phyloP scores from a whole-genome alignment of 2,888 invertebrate genomes.

The Sinopyrophorus schimmeli region DNA sequence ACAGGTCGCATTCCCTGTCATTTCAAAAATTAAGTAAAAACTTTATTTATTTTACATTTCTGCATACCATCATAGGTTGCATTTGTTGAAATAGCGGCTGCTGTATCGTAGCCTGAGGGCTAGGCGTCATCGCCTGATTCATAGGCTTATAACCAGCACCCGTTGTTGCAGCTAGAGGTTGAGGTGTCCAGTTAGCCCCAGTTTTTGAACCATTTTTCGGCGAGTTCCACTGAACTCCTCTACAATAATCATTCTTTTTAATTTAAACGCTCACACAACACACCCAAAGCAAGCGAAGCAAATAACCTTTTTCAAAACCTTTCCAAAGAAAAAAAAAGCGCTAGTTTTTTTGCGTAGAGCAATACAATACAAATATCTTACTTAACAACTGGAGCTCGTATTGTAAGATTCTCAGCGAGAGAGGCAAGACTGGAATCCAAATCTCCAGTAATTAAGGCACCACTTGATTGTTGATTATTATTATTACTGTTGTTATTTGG shows the following conservation, averaged over 20 bases:
- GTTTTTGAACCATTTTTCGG: constrained; percentile 85
- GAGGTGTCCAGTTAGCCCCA: constrained; percentile 78
- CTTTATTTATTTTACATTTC: too few species aligned
- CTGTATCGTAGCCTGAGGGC: constrained; percentile 37
- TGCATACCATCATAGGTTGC: constrained; percentile 50
- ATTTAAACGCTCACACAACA: too few species aligned
- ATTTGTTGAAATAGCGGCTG: constrained; percentile 49
- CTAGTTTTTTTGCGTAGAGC: too few species aligned
- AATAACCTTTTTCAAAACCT: too few species aligned
- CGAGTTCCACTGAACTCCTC: constrained; percentile 90
- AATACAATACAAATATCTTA: constrained; percentile 51
- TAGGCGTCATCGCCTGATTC: constrained; percentile 58
- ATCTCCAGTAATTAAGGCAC: constrained; percentile 83
- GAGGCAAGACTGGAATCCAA: constrained; percentile 92
- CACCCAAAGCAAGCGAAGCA: too few species aligned
- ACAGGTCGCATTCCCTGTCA: constrained; percentile 51
- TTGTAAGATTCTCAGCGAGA: constrained; percentile 89
- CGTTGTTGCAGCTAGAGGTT: constrained; percentile 87
- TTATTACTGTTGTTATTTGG: constrained; percentile 36
- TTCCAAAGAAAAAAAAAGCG: too few species aligned
- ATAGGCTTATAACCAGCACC: constrained; percentile 86
- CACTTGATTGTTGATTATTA: constrained; percentile 47
- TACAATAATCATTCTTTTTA: too few species aligned
- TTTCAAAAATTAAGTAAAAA: too few species aligned
- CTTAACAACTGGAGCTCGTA: constrained; percentile 75